These are phyloP conservation scores for Drosophila pectinifera DNA, from an alignment of 1,140 invertebrate genomes.

Conservation along the genomic window DNA sequence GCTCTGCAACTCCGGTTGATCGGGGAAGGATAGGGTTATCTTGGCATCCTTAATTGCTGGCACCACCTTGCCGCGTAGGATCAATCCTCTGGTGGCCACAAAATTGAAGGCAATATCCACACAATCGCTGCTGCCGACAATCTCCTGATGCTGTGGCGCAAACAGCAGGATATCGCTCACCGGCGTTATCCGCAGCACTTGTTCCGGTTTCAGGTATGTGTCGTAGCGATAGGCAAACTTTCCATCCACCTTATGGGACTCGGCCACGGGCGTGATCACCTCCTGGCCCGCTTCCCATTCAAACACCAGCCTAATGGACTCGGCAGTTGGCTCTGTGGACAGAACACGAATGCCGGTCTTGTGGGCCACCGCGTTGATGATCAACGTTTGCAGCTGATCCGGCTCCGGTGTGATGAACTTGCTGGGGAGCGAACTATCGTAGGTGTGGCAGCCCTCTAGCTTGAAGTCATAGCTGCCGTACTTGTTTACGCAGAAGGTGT, in stretches of 20 bases:
- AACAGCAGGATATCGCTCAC: slow-evolving; percentile 90
- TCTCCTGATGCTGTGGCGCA: slow-evolving; percentile 87
- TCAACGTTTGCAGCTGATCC: slow-evolving; percentile 70
- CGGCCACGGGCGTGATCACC: slow-evolving; percentile 79
- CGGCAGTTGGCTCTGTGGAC: slow-evolving; percentile 73
- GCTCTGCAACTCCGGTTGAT: slow-evolving; percentile 71
- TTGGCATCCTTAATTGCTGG: slow-evolving; percentile 87
- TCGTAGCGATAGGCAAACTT: slow-evolving; percentile 86
- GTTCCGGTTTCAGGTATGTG: slow-evolving; percentile 86
- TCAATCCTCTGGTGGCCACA: slow-evolving; percentile 86
- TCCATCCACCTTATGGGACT: slow-evolving; percentile 77
- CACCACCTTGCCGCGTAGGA: slow-evolving; percentile 85
- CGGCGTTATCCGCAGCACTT: slow-evolving; percentile 87
- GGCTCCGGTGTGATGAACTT: slow-evolving; percentile 75
- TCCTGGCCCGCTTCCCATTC: slow-evolving; percentile 77
- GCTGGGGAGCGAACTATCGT: slow-evolving; percentile 86
- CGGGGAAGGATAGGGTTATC: slow-evolving; percentile 86
- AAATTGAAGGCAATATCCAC: slow-evolving; percentile 87
- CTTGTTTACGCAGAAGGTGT: slow-evolving; percentile 89
- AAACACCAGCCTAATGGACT: slow-evolving; percentile 81
- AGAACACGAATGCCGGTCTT: slow-evolving; percentile 85
- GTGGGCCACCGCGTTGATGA: slow-evolving; percentile 85
- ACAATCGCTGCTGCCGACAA: slow-evolving; percentile 91
- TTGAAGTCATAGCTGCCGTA: slow-evolving; percentile 91
- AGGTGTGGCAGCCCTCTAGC: slow-evolving; percentile 93